Conservation (phyloP, 2,888 invertebrate species). For the Antheraea yamamai region DNA sequence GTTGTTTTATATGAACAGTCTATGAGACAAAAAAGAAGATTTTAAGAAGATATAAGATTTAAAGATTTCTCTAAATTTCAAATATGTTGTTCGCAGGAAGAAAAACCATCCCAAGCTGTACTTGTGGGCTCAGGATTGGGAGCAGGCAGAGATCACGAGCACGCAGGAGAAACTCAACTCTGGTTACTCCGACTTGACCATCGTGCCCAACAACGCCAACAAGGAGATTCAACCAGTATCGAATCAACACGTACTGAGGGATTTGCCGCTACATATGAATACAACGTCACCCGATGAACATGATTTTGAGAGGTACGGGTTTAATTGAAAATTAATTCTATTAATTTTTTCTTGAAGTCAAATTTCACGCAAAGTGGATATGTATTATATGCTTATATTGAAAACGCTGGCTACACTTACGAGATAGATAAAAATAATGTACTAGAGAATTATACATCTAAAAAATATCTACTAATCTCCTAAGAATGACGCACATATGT, state of each 20-base stretch:
- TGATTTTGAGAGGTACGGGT: constrained; percentile 37
- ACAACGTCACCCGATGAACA: constrained; percentile 46
- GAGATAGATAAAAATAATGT: too few species aligned
- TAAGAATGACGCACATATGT: too few species aligned
- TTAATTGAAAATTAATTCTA: neutral
- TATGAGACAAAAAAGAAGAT: too few species aligned
- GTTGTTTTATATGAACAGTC: too few species aligned
- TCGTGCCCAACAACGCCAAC: constrained; percentile 62
- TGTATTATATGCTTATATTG: too few species aligned
- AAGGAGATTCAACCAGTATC: constrained; percentile 64
- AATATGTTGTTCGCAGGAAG: constrained; percentile 68
- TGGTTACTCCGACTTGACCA: constrained; percentile 66
- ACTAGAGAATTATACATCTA: too few species aligned
- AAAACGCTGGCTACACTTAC: too few species aligned
- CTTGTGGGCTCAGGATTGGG: constrained; percentile 93
- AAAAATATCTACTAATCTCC: too few species aligned
- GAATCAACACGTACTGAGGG: constrained; percentile 49
- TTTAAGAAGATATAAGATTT: too few species aligned
- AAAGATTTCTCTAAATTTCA: constrained; percentile 27
- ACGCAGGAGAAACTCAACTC: constrained; percentile 67
- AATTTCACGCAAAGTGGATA: too few species aligned
- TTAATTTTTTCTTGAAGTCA: too few species aligned
- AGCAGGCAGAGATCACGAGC: constrained; percentile 67
- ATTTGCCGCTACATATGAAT: constrained; percentile 45
- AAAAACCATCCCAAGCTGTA: constrained; percentile 93